Conservation (phyloP, 2,797 vertebrate genomes). For the Anas flavirostris region DNA sequence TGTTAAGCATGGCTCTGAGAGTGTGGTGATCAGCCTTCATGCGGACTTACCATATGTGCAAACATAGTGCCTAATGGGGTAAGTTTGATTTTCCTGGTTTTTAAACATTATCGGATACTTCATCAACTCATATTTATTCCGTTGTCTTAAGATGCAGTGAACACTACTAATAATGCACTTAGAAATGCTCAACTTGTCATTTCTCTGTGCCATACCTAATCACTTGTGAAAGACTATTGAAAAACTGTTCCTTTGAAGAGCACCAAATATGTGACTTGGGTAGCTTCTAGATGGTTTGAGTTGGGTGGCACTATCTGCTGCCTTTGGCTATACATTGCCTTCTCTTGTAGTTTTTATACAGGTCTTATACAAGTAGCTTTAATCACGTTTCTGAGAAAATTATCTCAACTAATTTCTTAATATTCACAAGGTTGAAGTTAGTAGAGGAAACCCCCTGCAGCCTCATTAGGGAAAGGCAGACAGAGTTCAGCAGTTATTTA, state of each 20-base stretch:
- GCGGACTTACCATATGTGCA: background rate
- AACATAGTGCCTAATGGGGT: background rate
- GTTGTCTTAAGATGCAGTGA: background rate
- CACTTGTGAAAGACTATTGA: background rate
- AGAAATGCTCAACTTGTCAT: background rate
- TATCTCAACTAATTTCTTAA: background rate
- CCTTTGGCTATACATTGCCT: background rate
- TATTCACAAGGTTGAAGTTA: background rate
- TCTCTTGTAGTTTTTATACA: background rate
- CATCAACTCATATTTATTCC: background rate
- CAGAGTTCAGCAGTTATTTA: background rate
- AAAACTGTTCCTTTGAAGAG: background rate
- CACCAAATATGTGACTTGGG: background rate
- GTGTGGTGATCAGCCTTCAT: background rate
- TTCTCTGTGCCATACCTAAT: background rate
- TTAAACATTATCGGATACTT: background rate
- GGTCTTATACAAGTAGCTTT: background rate
- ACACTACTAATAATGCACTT: background rate
- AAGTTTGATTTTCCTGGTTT: background rate
- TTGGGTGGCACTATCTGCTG: background rate
- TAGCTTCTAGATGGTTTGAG: background rate
- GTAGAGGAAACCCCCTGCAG: background rate
- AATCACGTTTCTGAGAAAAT: background rate
- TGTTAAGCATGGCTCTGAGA: background rate
- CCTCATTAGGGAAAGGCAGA: background rate